A percentile compares a stretch with the other conserved stretches of the same genome.
These are phyloP conservation scores for Myotis planiceps DNA, from an alignment of 2,797 vertebrate species.

Conservation along the genomic window DNA sequence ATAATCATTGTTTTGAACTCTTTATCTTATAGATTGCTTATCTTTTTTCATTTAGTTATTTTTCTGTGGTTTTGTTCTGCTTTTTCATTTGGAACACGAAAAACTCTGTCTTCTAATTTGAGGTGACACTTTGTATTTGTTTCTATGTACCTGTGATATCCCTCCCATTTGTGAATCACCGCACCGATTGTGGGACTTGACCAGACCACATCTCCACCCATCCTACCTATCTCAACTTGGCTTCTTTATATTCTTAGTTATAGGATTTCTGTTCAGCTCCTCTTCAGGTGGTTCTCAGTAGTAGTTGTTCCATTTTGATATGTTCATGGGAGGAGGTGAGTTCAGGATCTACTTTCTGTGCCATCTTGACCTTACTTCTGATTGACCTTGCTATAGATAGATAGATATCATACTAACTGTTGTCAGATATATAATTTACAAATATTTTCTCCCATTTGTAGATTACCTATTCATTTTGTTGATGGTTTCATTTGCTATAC, in stretches of 20 bases:
- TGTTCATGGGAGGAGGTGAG: neutral
- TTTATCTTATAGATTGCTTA: neutral
- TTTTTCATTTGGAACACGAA: neutral
- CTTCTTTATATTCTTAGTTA: neutral
- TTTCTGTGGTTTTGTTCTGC: neutral
- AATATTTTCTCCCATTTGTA: neutral
- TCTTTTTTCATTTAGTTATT: neutral
- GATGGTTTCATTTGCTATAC: neutral
- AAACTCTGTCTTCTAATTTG: neutral
- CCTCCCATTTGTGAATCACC: neutral
- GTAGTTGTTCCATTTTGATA: neutral
- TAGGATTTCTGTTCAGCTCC: neutral
- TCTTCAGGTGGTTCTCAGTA: neutral
- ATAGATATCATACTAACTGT: neutral
- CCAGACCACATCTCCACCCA: neutral
- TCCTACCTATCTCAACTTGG: neutral
- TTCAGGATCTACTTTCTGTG: neutral
- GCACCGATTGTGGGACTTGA: neutral
- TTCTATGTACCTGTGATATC: neutral
- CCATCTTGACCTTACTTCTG: neutral
- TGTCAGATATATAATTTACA: neutral
- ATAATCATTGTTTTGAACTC: neutral
- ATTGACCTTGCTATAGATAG: neutral
- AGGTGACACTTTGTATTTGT: neutral
- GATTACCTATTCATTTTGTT: neutral